These are phyloP conservation scores for Okamejei kenojei DNA, from an alignment of 2,797 vertebrate genomes.

Conservation along the genomic window DNA sequence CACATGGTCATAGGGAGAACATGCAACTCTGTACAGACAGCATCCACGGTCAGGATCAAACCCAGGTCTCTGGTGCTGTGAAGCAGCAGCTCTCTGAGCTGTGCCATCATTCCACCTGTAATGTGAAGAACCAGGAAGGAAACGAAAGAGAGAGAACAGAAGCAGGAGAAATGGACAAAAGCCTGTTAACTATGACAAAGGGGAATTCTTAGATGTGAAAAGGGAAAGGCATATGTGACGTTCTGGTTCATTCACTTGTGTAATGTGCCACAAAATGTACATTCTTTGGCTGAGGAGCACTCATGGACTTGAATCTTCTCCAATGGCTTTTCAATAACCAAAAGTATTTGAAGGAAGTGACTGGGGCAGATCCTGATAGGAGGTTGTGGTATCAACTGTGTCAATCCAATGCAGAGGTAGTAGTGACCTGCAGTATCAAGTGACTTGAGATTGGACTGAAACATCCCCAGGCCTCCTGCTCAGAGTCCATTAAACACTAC, in stretches of 20 bases:
- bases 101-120: no score
- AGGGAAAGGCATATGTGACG: no score
- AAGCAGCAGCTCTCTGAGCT: no score
- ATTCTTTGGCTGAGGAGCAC: background rate
- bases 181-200: no score
- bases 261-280: background rate
- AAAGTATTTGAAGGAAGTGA: background rate
- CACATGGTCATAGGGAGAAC: no score
- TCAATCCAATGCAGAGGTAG: constrained; percentile 17
- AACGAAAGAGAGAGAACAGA: no score
- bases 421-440: background rate
- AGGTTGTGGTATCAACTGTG: background rate
- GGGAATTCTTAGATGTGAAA: no score
- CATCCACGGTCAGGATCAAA: no score
- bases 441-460: constrained; percentile 3
- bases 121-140: no score
- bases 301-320: background rate
- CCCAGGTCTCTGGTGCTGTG: no score
- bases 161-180: no score
- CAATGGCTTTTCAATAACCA: background rate
- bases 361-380: background rate
- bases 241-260: background rate
- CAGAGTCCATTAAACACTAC: background rate
- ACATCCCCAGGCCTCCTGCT: constrained; percentile 1
- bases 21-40: no score